Percentiles rank a stretch among this genome's conserved stretches.
phyloP scores from a whole-genome alignment of 2,888 invertebrate genomes.

The Acanthosepion pharaonis region DNA sequence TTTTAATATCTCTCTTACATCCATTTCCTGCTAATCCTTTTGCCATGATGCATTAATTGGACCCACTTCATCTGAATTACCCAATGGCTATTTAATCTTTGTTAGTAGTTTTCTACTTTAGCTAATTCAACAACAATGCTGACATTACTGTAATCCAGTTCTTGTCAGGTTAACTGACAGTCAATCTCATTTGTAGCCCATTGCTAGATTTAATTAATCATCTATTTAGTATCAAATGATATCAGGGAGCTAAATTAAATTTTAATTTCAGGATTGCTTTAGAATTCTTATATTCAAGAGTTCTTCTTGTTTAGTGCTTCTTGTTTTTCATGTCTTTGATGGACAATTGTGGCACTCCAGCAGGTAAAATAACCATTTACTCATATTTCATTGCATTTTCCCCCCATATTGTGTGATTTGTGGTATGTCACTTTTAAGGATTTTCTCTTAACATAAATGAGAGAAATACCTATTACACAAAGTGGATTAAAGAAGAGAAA shows the following conservation, averaged over 20 bases:
- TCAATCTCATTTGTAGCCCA: neutral
- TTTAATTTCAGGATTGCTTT: neutral
- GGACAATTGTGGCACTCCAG: neutral
- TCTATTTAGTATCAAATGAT: neutral
- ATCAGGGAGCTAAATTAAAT: neutral
- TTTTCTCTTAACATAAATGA: too few species aligned
- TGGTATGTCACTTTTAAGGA: neutral
- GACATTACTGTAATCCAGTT: neutral
- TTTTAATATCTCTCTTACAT: neutral
- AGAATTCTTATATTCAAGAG: neutral
- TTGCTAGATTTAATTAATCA: neutral
- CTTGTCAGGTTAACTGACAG: neutral
- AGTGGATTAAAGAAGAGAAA: too few species aligned
- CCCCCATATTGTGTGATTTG: neutral
- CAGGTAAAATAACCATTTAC: neutral
- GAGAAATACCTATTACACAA: too few species aligned
- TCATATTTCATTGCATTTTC: neutral
- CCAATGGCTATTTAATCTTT: neutral
- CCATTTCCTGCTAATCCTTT: neutral
- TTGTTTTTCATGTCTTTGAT: neutral
- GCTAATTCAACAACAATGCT: neutral
- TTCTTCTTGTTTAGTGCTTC: neutral
- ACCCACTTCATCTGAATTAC: neutral
- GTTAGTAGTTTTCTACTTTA: neutral
- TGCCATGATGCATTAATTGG: neutral